These are phyloP conservation scores for Sarcophaga rosellei DNA, from an alignment of 2,888 invertebrate genomes.

Conservation along the genomic window DNA sequence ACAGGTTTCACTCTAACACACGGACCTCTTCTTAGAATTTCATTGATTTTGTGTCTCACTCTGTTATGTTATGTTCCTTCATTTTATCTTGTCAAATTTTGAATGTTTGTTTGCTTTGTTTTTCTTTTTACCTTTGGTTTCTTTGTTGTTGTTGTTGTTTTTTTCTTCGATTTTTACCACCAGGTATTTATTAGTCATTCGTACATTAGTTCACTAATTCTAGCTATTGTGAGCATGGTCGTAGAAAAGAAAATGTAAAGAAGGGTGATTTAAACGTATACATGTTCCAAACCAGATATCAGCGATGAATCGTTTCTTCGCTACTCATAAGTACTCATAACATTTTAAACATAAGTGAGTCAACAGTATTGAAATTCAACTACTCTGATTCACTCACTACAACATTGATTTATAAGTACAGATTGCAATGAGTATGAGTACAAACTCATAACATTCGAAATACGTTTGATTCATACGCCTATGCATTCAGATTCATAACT, in stretches of 20 bases:
- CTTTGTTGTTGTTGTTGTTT: constrained; percentile 7
- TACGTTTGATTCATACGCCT: too few species aligned
- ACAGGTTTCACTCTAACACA: constrained; percentile 33
- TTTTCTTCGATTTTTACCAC: background rate
- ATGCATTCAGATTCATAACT: too few species aligned
- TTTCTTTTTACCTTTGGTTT: background rate
- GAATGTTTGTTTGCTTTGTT: background rate
- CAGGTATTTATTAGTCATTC: constrained; percentile 60
- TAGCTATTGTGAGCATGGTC: constrained; percentile 3
- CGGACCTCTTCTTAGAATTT: background rate
- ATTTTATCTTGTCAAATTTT: constrained; percentile 45
- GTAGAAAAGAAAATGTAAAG: constrained; percentile 2
- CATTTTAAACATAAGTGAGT: too few species aligned
- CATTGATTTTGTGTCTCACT: constrained; percentile 41
- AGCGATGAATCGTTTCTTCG: too few species aligned
- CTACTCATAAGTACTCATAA: too few species aligned
- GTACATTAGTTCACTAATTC: constrained; percentile 6
- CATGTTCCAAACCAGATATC: too few species aligned
- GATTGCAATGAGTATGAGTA: too few species aligned
- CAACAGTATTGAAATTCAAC: too few species aligned
- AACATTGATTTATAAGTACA: too few species aligned
- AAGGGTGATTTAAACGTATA: background rate
- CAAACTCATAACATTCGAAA: too few species aligned
- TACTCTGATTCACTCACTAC: too few species aligned
- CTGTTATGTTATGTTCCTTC: constrained; percentile 31